Evolutionary conservation across 2,113 vertebrate genomes (phyloP).

Genomic region (Sylvia atricapilla): DNA sequence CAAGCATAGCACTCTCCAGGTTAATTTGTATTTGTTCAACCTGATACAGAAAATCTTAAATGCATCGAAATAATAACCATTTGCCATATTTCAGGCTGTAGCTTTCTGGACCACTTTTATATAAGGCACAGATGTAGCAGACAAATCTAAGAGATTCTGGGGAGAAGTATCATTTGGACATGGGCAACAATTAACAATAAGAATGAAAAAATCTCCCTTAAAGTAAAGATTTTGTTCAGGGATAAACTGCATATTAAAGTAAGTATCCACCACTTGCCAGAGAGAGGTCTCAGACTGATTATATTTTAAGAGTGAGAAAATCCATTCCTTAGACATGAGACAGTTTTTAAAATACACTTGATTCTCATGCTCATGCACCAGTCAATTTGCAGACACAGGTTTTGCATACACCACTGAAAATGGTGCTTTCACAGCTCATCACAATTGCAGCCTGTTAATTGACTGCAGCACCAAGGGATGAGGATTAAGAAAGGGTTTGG

Average conservation of each 20-base stretch:
- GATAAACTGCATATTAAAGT: background rate
- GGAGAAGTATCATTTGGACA: background rate
- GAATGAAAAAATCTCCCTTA: background rate
- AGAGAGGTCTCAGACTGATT: background rate
- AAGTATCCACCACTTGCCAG: background rate
- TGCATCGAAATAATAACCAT: background rate
- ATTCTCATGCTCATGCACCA: background rate
- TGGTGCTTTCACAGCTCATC: background rate
- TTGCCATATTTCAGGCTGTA: background rate
- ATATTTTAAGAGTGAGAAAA: background rate
- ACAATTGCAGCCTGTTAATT: background rate
- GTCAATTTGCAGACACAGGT: background rate
- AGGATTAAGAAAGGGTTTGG: background rate
- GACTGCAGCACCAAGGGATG: background rate
- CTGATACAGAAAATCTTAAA: background rate
- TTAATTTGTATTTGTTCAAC: background rate
- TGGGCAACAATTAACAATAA: background rate
- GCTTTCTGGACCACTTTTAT: background rate
- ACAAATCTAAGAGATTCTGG: background rate
- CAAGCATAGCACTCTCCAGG: background rate
- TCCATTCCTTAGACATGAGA: background rate
- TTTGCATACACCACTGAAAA: background rate
- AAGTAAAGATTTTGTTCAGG: background rate
- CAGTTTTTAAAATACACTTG: background rate
- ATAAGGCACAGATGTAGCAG: background rate